These are phyloP conservation scores for Oophaga sylvatica DNA, from an alignment of 2,797 vertebrate species.

Conservation along the genomic window DNA sequence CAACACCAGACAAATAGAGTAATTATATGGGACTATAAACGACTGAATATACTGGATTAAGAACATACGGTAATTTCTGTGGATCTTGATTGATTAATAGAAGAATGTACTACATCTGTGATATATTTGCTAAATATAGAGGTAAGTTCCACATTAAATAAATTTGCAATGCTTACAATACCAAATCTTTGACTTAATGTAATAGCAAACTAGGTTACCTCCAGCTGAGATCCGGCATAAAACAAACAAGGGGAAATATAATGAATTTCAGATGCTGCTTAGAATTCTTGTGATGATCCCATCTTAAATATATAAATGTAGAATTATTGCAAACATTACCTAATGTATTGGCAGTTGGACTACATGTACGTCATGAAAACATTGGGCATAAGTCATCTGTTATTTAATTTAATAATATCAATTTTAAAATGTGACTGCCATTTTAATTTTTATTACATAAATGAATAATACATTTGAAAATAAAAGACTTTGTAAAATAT, in stretches of 20 bases:
- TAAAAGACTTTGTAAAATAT: too few relatives aligned
- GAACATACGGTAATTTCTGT: not conserved
- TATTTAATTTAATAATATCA: not conserved
- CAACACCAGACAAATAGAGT: not conserved
- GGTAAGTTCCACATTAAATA: not conserved
- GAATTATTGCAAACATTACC: not conserved
- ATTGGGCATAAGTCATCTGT: not conserved
- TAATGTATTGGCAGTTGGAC: not conserved
- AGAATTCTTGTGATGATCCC: conserved; percentile 6
- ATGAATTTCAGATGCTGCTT: conserved; percentile 11
- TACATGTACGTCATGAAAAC: not conserved
- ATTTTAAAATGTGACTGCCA: too few relatives aligned
- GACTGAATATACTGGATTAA: not conserved
- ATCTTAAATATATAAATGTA: conserved; percentile 5
- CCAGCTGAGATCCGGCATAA: conserved; percentile 40
- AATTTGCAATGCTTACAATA: conserved; percentile 1
- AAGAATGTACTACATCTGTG: not conserved
- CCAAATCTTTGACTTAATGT: conserved; percentile 13
- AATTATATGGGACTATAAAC: not conserved
- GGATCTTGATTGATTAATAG: not conserved
- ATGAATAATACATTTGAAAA: too few relatives aligned
- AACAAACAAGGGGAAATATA: conserved; percentile 29
- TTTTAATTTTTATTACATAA: too few relatives aligned
- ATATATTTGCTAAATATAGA: conserved; percentile 16
- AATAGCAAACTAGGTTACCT: conserved; percentile 30